Percentiles rank a stretch among this genome's conserved stretches.
phyloP scores from a whole-genome alignment of 2,797 vertebrate species.

The Australoheros facetus region DNA sequence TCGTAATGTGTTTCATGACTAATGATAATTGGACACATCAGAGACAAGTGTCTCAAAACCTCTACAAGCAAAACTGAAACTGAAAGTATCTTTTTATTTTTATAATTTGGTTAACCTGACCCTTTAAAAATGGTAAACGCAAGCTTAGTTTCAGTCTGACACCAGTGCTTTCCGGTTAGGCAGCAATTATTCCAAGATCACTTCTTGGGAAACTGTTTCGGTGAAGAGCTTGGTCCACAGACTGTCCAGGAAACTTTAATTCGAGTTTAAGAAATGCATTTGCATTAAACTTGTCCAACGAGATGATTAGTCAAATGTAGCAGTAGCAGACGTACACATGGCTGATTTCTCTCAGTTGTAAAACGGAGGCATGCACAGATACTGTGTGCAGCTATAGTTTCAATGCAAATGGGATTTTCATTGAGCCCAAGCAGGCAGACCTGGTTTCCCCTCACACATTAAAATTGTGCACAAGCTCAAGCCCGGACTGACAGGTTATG shows the following conservation, averaged over 20 bases:
- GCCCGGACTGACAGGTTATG: constrained; percentile 44
- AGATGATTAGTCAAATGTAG: neutral
- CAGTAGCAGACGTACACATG: neutral
- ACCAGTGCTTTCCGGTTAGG: neutral
- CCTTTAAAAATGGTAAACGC: neutral
- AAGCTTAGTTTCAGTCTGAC: neutral
- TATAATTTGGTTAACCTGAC: neutral
- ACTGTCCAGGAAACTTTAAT: neutral
- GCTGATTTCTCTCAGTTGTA: neutral
- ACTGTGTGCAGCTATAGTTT: neutral
- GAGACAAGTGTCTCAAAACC: neutral
- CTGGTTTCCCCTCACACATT: neutral
- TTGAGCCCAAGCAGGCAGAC: constrained; percentile 4
- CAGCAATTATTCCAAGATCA: neutral
- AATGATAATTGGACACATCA: neutral
- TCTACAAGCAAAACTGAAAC: neutral
- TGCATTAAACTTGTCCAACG: neutral
- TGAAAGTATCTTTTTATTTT: neutral
- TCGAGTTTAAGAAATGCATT: neutral
- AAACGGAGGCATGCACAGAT: neutral
- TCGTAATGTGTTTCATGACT: neutral
- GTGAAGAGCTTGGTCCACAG: neutral
- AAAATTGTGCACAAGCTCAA: constrained; percentile 14
- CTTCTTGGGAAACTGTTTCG: neutral
- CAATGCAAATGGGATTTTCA: constrained; percentile 11